phyloP scores from a whole-genome alignment of 2,888 invertebrate genomes.

The Serripes groenlandicus region DNA sequence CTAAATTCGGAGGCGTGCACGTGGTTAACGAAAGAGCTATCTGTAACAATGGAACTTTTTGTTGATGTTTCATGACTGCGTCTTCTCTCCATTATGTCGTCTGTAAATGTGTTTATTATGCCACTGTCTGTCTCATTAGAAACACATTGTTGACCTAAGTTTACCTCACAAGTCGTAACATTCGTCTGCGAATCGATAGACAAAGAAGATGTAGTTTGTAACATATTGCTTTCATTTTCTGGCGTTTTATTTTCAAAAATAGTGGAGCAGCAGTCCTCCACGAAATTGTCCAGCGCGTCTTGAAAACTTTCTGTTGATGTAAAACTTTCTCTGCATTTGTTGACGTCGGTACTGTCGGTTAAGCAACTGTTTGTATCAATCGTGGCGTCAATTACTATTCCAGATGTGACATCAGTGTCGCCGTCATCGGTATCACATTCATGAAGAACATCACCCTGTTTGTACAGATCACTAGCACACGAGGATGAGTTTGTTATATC shows the following conservation, averaged over 20 bases:
- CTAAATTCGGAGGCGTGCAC: slow-evolving; percentile 26
- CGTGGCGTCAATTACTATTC: background rate
- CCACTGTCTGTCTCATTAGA: background rate
- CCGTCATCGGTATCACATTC: background rate
- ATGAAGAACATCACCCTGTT: background rate
- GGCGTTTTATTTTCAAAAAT: background rate
- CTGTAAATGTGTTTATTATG: background rate
- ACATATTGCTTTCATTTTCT: slow-evolving; percentile 54
- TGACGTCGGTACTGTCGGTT: background rate
- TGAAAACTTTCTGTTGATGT: slow-evolving; percentile 65
- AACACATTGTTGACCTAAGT: background rate
- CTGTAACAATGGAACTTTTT: slow-evolving; percentile 21
- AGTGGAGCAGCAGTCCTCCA: slow-evolving; percentile 28
- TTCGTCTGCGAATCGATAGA: slow-evolving; percentile 8
- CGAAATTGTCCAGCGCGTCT: slow-evolving; percentile 60
- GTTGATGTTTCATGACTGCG: background rate
- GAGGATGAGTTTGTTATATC: slow-evolving; percentile 15
- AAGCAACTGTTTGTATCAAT: background rate
- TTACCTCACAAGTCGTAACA: slow-evolving; percentile 9
- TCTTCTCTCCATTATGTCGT: slow-evolving; percentile 15
- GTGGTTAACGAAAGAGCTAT: slow-evolving; percentile 7
- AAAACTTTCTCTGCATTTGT: slow-evolving; percentile 27
- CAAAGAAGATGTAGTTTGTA: slow-evolving; percentile 43
- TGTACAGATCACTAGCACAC: slow-evolving; percentile 12
- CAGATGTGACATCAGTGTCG: slow-evolving; percentile 1